These are phyloP conservation scores for Camponotus fellah DNA, from an alignment of 2,888 invertebrate species.

Conservation along the genomic window DNA sequence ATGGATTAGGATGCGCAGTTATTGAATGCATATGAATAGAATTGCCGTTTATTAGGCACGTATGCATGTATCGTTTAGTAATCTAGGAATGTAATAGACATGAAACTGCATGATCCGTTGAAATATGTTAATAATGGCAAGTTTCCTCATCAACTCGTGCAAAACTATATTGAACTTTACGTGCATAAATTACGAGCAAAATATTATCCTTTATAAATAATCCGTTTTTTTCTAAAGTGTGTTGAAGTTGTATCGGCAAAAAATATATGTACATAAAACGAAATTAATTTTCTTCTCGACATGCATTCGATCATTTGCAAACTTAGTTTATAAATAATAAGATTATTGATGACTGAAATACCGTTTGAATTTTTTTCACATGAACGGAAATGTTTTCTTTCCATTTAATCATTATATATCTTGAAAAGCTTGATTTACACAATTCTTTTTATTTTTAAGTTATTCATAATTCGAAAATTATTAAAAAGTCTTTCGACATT, in stretches of 20 bases:
- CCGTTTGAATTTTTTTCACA: background rate
- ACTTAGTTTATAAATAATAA: background rate
- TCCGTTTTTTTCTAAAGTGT: background rate
- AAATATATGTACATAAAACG: background rate
- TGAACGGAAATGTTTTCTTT: background rate
- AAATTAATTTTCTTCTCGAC: conserved; percentile 17
- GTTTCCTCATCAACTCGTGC: conserved; percentile 46
- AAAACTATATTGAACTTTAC: conserved; percentile 29
- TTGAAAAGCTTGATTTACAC: background rate
- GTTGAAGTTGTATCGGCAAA: background rate
- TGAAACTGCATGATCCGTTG: conserved; percentile 26
- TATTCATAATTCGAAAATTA: background rate
- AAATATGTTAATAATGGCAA: conserved; percentile 41
- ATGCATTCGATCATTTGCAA: background rate
- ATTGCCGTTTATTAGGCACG: conserved; percentile 3
- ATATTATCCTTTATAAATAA: conserved; percentile 2
- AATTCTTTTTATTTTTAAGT: background rate
- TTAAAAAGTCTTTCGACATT: background rate
- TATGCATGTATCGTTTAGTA: conserved; percentile 11
- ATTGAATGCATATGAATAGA: background rate
- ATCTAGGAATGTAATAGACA: conserved; percentile 11
- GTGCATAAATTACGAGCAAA: conserved; percentile 5
- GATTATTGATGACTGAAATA: background rate
- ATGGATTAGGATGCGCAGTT: background rate
- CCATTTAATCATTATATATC: background rate